These are phyloP conservation scores for Hymenochirus boettgeri DNA, from an alignment of 2,113 vertebrate genomes.

Conservation along the genomic window DNA sequence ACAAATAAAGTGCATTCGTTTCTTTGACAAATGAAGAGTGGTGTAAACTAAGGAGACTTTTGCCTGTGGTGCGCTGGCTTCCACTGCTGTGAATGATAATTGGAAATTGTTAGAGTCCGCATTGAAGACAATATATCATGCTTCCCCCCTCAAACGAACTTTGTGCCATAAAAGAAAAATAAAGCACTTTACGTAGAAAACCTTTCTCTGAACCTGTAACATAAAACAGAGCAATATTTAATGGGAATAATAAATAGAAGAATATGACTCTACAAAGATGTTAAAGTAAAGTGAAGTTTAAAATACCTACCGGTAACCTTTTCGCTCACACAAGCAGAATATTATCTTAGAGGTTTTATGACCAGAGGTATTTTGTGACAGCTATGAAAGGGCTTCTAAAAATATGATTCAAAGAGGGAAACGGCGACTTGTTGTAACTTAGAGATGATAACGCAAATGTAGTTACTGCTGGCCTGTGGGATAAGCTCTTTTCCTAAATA, in stretches of 20 bases:
- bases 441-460: not conserved
- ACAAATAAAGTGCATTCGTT: constrained; percentile 57
- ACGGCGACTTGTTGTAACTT: not conserved
- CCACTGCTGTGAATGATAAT: constrained; percentile 58
- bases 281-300: constrained; percentile 40
- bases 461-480: not conserved
- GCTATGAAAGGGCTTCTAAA: constrained; percentile 35
- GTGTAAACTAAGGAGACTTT: constrained; percentile 57
- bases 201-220: constrained; percentile 17
- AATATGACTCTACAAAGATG: constrained; percentile 32
- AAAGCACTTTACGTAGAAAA: constrained; percentile 35
- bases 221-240: constrained; percentile 25
- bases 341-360: constrained; percentile 44
- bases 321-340: constrained; percentile 15
- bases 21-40: constrained; percentile 54
- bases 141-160: constrained; percentile 1
- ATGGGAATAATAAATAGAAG: constrained; percentile 12
- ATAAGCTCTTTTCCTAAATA: not conserved
- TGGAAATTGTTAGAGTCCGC: constrained; percentile 44
- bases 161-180: not conserved
- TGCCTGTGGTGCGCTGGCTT: constrained; percentile 54
- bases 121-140: constrained; percentile 45
- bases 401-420: not conserved
- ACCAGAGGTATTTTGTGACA: constrained; percentile 45
- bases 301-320: constrained; percentile 24